Base-by-base conservation (phyloP, 2,113 vertebrate genomes). In the Zeus faber region DNA sequence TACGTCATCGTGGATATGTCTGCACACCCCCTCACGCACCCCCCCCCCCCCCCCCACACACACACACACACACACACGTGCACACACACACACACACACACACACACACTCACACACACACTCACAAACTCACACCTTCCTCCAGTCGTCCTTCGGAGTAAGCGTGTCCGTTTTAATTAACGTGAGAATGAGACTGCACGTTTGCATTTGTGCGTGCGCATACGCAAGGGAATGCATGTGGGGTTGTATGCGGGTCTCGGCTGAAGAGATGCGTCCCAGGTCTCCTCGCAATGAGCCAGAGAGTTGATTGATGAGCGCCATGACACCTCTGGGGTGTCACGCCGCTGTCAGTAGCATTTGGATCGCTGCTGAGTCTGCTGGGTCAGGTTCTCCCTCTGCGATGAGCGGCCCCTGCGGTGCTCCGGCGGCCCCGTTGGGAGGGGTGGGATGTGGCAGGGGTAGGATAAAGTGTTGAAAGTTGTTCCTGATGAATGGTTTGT, bases 381-480 rank as follows among this genome's bases (percentile, higher is more conserved):
- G 55, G 57, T 58, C 29, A 16, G 10, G 48, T 46, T 33, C 41
- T 13, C 6, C 27, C n/a, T 2, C 5, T 20, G 3, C 14, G 45
- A 46, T n/a, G n/a, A n/a, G n/a, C n/a, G n/a, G n/a, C n/a, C n/a
- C n/a, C n/a, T n/a, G n/a, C n/a, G n/a, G n/a, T n/a, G n/a, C n/a
- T n/a, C n/a, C n/a, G n/a, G n/a, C n/a, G n/a, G n/a, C n/a, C n/a
- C n/a, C n/a, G n/a, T n/a, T n/a, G n/a, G n/a, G n/a, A n/a, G n/a
- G n/a, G n/a, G n/a, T n/a, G n/a, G n/a, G n/a, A n/a, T n/a, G n/a
- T n/a, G n/a, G n/a, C n/a, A n/a, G n/a, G n/a, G n/a, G n/a, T n/a
- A n/a, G n/a, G n/a, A n/a, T n/a, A n/a, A n/a, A 76, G 70, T 60
- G 74, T 47, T 64, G 54, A 67, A 84, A 82, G 78, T 86, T 85